Percentiles rank a stretch among this genome's conserved stretches.
Conservation (phyloP, 2,113 vertebrate genomes). For the Atrichornis clamosus region DNA sequence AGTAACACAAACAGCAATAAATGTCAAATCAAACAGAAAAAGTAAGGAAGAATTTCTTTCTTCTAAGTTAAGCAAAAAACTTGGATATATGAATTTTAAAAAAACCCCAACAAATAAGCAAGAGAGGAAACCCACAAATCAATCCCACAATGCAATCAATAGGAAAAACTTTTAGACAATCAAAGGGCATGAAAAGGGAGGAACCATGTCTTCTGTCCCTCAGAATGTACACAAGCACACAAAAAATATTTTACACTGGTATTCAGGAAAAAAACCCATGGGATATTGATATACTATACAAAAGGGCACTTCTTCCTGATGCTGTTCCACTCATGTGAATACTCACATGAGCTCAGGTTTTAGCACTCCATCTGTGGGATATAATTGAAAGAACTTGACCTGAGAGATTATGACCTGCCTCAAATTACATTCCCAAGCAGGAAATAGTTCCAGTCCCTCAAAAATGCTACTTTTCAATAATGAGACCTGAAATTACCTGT, state of each 20-base stretch:
- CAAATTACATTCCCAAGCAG: neutral
- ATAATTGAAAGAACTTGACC: neutral
- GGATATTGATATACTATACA: neutral
- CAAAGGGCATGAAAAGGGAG: neutral
- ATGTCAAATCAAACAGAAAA: neutral
- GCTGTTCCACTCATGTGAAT: neutral
- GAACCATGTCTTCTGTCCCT: neutral
- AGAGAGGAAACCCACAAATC: neutral
- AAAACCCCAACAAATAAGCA: neutral
- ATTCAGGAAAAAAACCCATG: neutral
- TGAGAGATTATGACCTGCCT: neutral
- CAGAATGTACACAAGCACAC: neutral
- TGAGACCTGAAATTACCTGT: fast-evolving
- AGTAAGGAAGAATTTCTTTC: neutral
- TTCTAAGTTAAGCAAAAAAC: neutral
- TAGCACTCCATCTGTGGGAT: neutral
- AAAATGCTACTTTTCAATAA: neutral
- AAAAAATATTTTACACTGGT: neutral
- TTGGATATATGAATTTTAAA: neutral
- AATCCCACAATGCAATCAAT: neutral
- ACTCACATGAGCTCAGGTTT: neutral
- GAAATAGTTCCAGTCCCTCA: neutral
- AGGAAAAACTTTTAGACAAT: neutral
- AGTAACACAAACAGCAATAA: neutral
- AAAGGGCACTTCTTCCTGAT: neutral